Base-by-base conservation (phyloP, 2,113 vertebrate species). In the Sylvilagus bachmani region DNA sequence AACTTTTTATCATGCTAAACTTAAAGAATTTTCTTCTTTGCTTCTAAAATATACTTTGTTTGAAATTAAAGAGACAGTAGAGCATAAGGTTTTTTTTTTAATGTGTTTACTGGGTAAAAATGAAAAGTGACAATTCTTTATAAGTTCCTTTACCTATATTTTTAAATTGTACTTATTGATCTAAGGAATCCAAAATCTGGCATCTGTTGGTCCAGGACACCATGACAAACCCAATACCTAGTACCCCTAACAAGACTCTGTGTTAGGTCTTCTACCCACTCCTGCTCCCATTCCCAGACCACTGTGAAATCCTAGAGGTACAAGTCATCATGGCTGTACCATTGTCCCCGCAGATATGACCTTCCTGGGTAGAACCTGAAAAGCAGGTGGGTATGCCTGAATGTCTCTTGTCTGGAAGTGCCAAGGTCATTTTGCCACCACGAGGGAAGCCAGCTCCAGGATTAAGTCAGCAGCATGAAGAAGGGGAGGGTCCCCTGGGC, bases 11-110 rank as follows among this genome's bases (percentile, higher is more conserved):
- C 58, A 77, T 38, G 7, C 10, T 67, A 49, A 81, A 77, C 33
- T 91, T 82, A 78, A 70, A 81, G 12, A 29, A 36, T 38, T 86
- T 89, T 86, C 12, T 44, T 89, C 36, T 94, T 96, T 85, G n/a
- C 7, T 55, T 94, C 78, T 55, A 95, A 92, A 92, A 95, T 88
- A 12, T n/a, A 16, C 55, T 85, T 90, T 81, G n/a, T 66, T 79
- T 51, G 13, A 83, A 85, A 88, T 69, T 36, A n/a, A 10, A 82
- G 19, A 58, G 17, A 38, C 5, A 36, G 67, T 9, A 49, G 3
- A n/a, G 77, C 2, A 7, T n/a, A n/a, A 44, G 44, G 4, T 38
- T 70, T 13, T 81, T 58, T 83, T 87, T 62, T 88, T 13, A 61
- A 75, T 70, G 19, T 53, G 62, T 90, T 80, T 74, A 74, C 66